These are phyloP conservation scores for Oreonectes daqikongensis DNA, from an alignment of 2,797 vertebrate genomes.

Conservation along the genomic window DNA sequence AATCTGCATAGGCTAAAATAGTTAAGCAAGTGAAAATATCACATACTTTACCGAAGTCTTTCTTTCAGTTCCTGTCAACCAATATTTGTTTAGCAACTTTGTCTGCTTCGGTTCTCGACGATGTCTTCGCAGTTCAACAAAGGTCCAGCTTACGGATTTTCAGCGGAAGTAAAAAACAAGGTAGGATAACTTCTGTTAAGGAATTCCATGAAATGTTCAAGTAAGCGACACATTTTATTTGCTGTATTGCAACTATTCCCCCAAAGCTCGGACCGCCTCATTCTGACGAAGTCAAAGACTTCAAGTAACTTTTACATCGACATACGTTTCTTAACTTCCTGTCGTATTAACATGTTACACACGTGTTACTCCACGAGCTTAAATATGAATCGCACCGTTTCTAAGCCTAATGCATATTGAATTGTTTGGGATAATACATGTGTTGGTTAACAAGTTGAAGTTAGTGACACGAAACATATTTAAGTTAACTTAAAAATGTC, in stretches of 20 bases:
- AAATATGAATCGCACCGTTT: neutral
- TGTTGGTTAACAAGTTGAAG: neutral
- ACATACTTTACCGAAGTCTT: neutral
- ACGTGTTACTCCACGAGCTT: neutral
- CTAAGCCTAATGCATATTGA: neutral
- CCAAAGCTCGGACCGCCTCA: neutral
- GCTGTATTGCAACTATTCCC: neutral
- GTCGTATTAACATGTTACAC: slow-evolving; percentile 24
- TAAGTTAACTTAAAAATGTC: neutral
- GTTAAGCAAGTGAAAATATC: slow-evolving; percentile 4
- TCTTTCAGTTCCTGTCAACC: slow-evolving; percentile 10
- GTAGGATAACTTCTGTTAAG: slow-evolving; percentile 68
- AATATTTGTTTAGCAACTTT: slow-evolving; percentile 1
- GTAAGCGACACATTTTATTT: slow-evolving; percentile 41
- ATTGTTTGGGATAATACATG: neutral
- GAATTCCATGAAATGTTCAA: neutral
- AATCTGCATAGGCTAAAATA: neutral
- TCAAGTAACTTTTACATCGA: neutral
- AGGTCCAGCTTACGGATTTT: slow-evolving; percentile 75
- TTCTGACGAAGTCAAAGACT: neutral
- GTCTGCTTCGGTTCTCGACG: slow-evolving; percentile 21
- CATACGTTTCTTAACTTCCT: neutral
- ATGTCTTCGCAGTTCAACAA: slow-evolving; percentile 75
- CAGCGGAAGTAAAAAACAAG: slow-evolving; percentile 79
- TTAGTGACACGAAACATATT: neutral